A percentile compares a stretch with the other conserved stretches of the same genome.
Conservation (phyloP, 2,888 invertebrate species). For the Lomographa bimaculata region DNA sequence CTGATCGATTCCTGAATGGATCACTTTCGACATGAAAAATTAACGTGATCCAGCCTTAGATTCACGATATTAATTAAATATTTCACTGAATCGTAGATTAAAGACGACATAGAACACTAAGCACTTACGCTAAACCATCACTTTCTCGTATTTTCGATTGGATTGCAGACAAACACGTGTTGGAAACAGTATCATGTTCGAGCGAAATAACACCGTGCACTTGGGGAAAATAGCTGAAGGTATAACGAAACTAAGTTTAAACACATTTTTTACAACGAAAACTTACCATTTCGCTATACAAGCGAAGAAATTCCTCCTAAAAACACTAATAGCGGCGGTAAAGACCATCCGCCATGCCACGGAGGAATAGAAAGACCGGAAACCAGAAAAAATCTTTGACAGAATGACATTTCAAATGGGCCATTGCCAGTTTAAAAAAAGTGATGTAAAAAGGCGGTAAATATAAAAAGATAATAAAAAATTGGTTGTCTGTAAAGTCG, state of each 20-base stretch:
- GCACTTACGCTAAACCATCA: slow-evolving; percentile 22
- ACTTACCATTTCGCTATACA: slow-evolving; percentile 80
- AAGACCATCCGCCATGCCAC: slow-evolving; percentile 83
- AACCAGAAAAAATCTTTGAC: slow-evolving; percentile 57
- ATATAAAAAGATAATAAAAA: too few relatives aligned
- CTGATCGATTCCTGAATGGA: too few relatives aligned
- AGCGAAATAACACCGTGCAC: slow-evolving; percentile 47
- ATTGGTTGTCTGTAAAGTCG: too few relatives aligned
- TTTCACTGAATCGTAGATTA: background rate
- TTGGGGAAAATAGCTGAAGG: slow-evolving; percentile 41
- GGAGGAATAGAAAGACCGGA: slow-evolving; percentile 82
- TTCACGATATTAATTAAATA: background rate
- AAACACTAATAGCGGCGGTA: slow-evolving; percentile 73
- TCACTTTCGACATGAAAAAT: too few relatives aligned
- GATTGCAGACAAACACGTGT: slow-evolving; percentile 34
- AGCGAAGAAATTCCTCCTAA: slow-evolving; percentile 76
- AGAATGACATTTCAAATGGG: slow-evolving; percentile 46
- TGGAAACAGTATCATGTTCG: slow-evolving; percentile 28
- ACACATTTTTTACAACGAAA: slow-evolving; percentile 40
- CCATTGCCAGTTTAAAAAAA: slow-evolving; percentile 58
- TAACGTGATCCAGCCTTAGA: background rate
- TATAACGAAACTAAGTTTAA: slow-evolving; percentile 22
- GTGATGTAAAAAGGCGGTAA: background rate
- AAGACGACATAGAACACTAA: slow-evolving; percentile 4
- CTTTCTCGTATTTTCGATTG: slow-evolving; percentile 12